Conservation (phyloP, 2,888 invertebrate species). For the Meghimatium bilineatum region DNA sequence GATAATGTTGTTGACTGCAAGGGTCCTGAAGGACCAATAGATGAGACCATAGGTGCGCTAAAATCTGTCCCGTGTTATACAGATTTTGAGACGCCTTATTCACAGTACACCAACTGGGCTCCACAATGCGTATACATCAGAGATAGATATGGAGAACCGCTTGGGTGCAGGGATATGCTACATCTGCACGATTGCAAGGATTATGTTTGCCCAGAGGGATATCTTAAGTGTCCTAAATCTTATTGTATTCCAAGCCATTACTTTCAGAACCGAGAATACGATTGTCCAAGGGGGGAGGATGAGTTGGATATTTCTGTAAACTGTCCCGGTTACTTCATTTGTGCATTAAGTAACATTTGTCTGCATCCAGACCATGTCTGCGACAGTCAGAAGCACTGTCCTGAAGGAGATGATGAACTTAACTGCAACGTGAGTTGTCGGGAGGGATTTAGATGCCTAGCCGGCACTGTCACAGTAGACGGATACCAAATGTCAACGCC, state of each 20-base stretch:
- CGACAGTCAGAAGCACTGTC: slow-evolving; percentile 22
- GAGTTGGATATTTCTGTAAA: neutral
- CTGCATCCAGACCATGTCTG: slow-evolving; percentile 43
- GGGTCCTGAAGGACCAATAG: slow-evolving; percentile 37
- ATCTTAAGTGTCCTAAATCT: slow-evolving; percentile 27
- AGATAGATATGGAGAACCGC: slow-evolving; percentile 14
- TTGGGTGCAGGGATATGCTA: slow-evolving; percentile 18
- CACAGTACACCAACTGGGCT: slow-evolving; percentile 22
- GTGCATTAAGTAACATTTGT: slow-evolving; percentile 3
- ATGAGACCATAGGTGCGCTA: slow-evolving; percentile 26
- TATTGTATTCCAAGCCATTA: slow-evolving; percentile 38
- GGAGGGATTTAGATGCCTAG: slow-evolving; percentile 18
- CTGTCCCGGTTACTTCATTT: slow-evolving; percentile 26
- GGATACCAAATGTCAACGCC: neutral
- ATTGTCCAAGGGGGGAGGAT: slow-evolving; percentile 28
- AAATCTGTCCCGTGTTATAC: neutral
- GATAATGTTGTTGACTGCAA: slow-evolving; percentile 18
- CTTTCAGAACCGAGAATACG: neutral
- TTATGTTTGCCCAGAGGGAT: slow-evolving; percentile 26
- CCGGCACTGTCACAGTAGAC: slow-evolving; percentile 16
- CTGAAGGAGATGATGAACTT: slow-evolving; percentile 33
- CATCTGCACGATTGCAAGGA: slow-evolving; percentile 16
- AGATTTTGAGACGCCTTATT: neutral
- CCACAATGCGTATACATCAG: slow-evolving; percentile 36
- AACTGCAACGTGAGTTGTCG: slow-evolving; percentile 27